Percentiles rank a stretch among this genome's conserved stretches.
Conservation (phyloP, 2,113 vertebrate species). For the Hyperoodon ampullatus region DNA sequence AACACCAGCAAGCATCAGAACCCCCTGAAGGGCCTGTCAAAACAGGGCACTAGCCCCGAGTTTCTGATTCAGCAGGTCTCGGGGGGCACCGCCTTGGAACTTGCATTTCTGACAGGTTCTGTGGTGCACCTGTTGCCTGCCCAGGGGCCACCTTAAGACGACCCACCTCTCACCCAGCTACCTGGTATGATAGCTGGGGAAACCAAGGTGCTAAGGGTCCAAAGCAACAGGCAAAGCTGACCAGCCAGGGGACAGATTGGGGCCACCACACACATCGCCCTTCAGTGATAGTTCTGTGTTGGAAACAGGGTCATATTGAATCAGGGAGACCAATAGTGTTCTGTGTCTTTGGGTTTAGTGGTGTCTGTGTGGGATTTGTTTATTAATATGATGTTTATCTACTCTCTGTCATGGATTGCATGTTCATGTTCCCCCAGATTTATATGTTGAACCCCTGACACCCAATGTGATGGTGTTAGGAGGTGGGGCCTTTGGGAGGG, state of each 20-base stretch:
- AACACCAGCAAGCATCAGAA: not conserved
- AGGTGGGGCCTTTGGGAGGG: not conserved
- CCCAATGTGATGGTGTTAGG: not conserved
- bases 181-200: not conserved
- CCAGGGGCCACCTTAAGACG: not conserved
- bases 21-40: not conserved
- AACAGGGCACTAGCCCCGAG: not conserved
- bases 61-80: not conserved
- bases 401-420: not conserved
- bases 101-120: not conserved
- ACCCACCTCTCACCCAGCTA: not conserved
- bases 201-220: not conserved
- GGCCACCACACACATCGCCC: accelerated
- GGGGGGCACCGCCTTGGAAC: not conserved
- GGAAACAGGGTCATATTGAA: not conserved
- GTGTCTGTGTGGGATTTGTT: not conserved
- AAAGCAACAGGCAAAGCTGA: not conserved
- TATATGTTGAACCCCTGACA: not conserved
- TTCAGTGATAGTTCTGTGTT: accelerated
- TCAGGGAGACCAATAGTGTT: accelerated
- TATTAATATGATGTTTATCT: not conserved
- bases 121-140: accelerated
- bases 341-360: not conserved
- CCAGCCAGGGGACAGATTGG: not conserved
- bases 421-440: not conserved